These are phyloP conservation scores for Diplodus puntazzo DNA, from an alignment of 2,797 vertebrate species.

Conservation along the genomic window DNA sequence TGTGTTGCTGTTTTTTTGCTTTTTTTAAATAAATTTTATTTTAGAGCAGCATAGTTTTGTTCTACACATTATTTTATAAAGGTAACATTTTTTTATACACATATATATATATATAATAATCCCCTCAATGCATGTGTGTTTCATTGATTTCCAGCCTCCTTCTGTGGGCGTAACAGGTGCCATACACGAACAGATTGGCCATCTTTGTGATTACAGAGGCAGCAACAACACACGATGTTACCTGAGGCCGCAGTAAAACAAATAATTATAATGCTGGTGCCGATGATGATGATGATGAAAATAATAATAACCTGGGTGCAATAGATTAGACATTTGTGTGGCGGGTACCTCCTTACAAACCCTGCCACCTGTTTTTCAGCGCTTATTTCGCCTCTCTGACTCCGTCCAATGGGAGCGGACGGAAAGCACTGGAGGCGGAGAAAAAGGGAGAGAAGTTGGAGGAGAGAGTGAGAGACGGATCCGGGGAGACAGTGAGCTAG, in stretches of 20 bases:
- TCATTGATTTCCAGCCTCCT: not conserved
- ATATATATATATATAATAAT: no score
- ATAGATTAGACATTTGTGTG: constrained; percentile 32
- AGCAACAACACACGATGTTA: constrained; percentile 13
- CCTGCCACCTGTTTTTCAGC: constrained; percentile 74
- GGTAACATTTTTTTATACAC: not conserved
- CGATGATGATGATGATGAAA: no score
- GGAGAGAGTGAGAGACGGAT: constrained; percentile 79
- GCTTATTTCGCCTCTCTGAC: constrained; percentile 57
- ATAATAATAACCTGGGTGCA: constrained; percentile 16
- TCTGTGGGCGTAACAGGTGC: constrained; percentile 52
- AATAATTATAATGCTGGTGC: not conserved
- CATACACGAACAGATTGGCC: not conserved
- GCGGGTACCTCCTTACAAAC: constrained; percentile 38
- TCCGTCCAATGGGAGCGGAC: constrained; percentile 80
- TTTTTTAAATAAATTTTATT: no score
- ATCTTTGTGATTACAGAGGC: not conserved
- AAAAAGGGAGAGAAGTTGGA: constrained; percentile 81
- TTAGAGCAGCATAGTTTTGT: no score
- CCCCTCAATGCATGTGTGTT: not conserved
- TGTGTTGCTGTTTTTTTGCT: not conserved
- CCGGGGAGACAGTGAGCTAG: constrained; percentile 65
- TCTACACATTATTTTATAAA: not conserved
- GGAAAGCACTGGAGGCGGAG: constrained; percentile 75
- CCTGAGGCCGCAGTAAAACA: not conserved